phyloP scores from a whole-genome alignment of 2,888 invertebrate species.

The Gandaritis pyraliata region DNA sequence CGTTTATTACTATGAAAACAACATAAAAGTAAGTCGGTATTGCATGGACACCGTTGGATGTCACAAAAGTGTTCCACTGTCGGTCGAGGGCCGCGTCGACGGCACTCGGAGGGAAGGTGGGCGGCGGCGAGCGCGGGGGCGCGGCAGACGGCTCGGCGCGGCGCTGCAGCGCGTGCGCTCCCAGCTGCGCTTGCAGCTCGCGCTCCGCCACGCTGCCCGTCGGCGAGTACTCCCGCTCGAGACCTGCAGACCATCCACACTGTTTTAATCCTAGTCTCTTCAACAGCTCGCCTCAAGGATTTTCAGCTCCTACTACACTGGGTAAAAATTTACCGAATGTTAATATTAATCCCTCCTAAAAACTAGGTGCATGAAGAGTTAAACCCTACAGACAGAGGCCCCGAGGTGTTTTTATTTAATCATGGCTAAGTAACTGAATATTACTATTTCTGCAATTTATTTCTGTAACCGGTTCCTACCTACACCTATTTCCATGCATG shows the following conservation, averaged over 20 bases:
- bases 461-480: too few species aligned
- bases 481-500: too few species aligned
- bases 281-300: too few species aligned
- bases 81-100: constrained; percentile 50
- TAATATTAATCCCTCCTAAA: too few species aligned
- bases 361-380: too few species aligned
- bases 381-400: too few species aligned
- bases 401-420: too few species aligned
- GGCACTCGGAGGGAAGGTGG: constrained; percentile 52
- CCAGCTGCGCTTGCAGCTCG: constrained; percentile 61
- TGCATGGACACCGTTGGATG: constrained; percentile 45
- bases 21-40: constrained; percentile 46
- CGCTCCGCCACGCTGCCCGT: constrained; percentile 61
- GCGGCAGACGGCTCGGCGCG: constrained; percentile 47
- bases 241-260: neutral
- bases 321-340: too few species aligned
- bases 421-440: too few species aligned
- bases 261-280: neutral
- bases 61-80: constrained; percentile 64
- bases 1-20: constrained; percentile 64
- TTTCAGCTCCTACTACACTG: too few species aligned
- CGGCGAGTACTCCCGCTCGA: neutral
- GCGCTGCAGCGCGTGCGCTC: constrained; percentile 49
- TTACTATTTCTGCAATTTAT: too few species aligned
- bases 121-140: constrained; percentile 14